phyloP scores from a whole-genome alignment of 1,140 invertebrate genomes.

The Pseudomyrmex cubaensis region DNA sequence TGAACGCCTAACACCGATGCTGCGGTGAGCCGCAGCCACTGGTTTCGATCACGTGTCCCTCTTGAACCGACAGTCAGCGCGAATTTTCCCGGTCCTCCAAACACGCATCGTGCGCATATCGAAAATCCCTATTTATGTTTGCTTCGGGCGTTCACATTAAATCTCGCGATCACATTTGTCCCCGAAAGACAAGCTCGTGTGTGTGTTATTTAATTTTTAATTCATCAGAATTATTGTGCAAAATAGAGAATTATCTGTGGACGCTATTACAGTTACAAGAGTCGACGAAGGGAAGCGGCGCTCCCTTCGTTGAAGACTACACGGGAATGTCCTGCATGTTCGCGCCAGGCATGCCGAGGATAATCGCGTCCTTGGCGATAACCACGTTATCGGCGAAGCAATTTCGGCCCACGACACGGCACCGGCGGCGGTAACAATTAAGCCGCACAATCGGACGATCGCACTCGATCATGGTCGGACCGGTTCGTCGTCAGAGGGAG shows the following conservation, averaged over 20 bases:
- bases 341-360: slow-evolving; percentile 56
- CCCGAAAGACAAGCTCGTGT: not conserved
- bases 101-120: not conserved
- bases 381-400: slow-evolving; percentile 69
- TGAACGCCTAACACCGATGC: slow-evolving; percentile 70
- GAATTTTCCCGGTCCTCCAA: not conserved
- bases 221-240: not conserved
- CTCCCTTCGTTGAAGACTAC: not conserved
- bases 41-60: slow-evolving; percentile 50
- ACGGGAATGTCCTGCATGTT: slow-evolving; percentile 54
- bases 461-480: slow-evolving; percentile 55
- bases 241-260: not conserved
- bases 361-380: slow-evolving; percentile 69
- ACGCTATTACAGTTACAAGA: not conserved
- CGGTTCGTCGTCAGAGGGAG: slow-evolving; percentile 6
- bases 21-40: slow-evolving; percentile 69
- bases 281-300: not conserved
- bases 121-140: not conserved
- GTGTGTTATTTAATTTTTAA: not conserved
- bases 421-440: slow-evolving; percentile 73
- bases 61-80: slow-evolving; percentile 18
- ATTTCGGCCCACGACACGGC: slow-evolving; percentile 61
- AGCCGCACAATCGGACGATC: slow-evolving; percentile 73
- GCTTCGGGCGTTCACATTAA: too few relatives aligned
- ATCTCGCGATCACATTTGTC: too few relatives aligned